A percentile compares a stretch with the other conserved stretches of the same genome.
These are phyloP conservation scores for Typhlomys cinereus DNA, from an alignment of 2,113 vertebrate species.

Conservation along the genomic window DNA sequence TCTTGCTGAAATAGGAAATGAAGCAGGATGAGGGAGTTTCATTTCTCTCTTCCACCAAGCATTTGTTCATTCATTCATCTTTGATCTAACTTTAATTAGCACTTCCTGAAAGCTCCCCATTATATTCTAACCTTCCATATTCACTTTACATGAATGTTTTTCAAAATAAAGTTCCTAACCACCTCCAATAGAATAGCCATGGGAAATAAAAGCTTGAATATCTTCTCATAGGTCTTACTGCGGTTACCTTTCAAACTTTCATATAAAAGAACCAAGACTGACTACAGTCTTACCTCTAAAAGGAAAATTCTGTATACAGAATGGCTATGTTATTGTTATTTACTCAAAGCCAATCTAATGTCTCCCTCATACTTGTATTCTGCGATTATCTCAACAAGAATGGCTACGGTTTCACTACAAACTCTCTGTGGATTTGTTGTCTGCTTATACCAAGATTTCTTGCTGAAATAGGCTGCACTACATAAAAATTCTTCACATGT, in stretches of 20 bases:
- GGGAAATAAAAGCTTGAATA: background rate
- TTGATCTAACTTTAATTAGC: conserved; percentile 1
- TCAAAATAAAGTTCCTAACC: background rate
- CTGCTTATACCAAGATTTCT: conserved; percentile 50
- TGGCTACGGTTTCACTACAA: background rate
- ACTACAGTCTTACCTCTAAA: conserved; percentile 29
- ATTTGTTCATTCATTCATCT: conserved; percentile 4
- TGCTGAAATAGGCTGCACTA: conserved; percentile 15
- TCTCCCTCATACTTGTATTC: background rate
- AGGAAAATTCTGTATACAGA: conserved; percentile 27
- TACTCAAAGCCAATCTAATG: background rate
- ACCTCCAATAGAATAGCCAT: background rate
- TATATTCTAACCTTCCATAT: background rate
- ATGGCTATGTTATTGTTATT: background rate
- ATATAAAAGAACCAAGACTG: background rate
- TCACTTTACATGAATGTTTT: background rate
- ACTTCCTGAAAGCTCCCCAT: background rate
- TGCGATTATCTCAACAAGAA: conserved; percentile 59
- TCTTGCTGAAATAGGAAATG: background rate
- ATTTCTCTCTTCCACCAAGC: background rate
- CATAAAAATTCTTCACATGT: background rate
- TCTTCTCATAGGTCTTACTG: background rate
- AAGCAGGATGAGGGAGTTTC: background rate
- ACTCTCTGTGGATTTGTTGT: conserved; percentile 2
- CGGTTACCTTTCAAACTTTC: conserved; percentile 1